These are phyloP conservation scores for Parotocinclus haroldoi DNA, from an alignment of 2,797 vertebrate genomes.

Conservation along the genomic window DNA sequence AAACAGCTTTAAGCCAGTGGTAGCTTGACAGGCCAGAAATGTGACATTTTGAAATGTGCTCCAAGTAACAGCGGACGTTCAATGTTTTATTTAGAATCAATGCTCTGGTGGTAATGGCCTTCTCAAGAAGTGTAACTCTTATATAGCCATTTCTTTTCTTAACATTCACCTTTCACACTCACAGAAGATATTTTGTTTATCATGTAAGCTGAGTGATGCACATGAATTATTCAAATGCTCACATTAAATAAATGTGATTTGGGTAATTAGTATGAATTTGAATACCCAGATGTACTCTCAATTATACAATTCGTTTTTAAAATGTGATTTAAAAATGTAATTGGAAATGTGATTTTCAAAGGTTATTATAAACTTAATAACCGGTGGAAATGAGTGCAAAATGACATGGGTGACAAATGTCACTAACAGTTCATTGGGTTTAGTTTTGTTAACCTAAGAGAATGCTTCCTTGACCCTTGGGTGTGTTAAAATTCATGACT, in stretches of 20 bases:
- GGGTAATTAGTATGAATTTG: no score
- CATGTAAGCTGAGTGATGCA: no score
- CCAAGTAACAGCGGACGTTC: constrained; percentile 49
- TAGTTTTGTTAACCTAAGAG: constrained; percentile 52
- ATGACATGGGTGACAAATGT: constrained; percentile 47
- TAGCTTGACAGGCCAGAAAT: constrained; percentile 50
- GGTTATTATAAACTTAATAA: constrained; percentile 6
- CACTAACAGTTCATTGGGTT: constrained; percentile 45
- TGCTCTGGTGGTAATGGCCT: constrained; percentile 44
- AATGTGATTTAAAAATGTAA: no score
- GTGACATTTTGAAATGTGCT: constrained; percentile 59
- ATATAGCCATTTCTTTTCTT: constrained; percentile 43
- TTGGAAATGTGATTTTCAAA: no score
- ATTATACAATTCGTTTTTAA: no score
- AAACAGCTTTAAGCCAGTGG: constrained; percentile 53
- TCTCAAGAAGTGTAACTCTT: constrained; percentile 43
- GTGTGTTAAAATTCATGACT: constrained; percentile 55
- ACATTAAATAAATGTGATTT: no score
- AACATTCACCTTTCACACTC: constrained; percentile 28
- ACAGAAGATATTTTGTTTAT: not conserved
- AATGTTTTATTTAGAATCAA: constrained; percentile 56
- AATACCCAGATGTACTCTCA: no score
- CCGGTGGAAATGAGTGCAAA: constrained; percentile 27
- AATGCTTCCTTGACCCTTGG: constrained; percentile 40
- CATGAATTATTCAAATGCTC: not conserved